Evolutionary conservation across 2,113 vertebrate species (phyloP).

Genomic region (Sisor rabdophorus): DNA sequence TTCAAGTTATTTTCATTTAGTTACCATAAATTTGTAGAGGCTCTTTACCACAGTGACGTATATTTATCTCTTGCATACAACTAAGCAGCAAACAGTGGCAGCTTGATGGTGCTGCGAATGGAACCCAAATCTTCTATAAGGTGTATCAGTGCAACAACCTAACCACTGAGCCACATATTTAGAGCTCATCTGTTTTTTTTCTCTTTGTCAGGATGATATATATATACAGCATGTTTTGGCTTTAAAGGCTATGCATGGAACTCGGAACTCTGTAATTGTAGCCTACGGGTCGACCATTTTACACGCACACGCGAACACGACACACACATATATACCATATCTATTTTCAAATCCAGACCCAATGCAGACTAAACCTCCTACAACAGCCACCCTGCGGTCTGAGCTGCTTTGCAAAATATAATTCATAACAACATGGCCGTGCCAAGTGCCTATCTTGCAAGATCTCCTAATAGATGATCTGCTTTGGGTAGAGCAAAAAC

Average conservation of each 20-base stretch:
- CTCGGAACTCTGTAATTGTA: conserved; percentile 36
- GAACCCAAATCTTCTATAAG: too few species aligned
- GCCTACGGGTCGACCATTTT: not conserved
- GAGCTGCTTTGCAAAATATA: conserved; percentile 46
- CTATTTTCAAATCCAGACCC: conserved; percentile 46
- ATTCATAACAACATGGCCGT: conserved; percentile 42
- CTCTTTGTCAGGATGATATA: not conserved
- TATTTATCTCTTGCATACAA: too few species aligned
- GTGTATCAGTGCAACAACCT: too few species aligned
- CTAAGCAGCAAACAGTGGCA: too few species aligned
- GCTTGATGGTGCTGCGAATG: too few species aligned
- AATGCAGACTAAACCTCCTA: conserved; percentile 32
- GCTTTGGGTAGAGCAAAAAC: conserved; percentile 12
- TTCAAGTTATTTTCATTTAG: not conserved
- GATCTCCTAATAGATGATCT: conserved; percentile 36
- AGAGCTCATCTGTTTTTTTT: not conserved
- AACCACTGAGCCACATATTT: not conserved
- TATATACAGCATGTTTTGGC: conserved; percentile 13
- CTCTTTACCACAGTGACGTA: too few species aligned
- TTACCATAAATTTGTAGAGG: too few species aligned
- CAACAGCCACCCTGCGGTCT: conserved; percentile 43
- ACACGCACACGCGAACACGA: conserved; percentile 10
- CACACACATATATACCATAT: conserved; percentile 2
- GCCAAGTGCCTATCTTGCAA: conserved; percentile 40
- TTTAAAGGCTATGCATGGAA: conserved; percentile 2